Conservation (phyloP, 2,113 vertebrate species). For the Phalacrocorax pelagicus region DNA sequence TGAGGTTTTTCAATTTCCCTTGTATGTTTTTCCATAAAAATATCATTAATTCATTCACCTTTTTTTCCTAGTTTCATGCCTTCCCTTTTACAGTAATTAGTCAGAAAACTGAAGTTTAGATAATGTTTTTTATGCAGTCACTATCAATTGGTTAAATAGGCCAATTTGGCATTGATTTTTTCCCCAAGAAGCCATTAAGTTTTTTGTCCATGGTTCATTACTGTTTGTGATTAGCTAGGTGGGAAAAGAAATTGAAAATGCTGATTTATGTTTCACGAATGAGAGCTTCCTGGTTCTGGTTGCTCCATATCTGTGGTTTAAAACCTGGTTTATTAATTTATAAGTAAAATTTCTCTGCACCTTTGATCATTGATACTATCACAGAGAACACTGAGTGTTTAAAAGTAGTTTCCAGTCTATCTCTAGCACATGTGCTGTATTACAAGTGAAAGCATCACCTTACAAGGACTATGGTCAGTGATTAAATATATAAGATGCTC, state of each 20-base stretch:
- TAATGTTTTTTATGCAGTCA: not conserved
- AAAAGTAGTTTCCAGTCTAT: not conserved
- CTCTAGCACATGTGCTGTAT: not conserved
- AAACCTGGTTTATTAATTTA: constrained; percentile 32
- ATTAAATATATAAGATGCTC: not conserved
- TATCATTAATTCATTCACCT: not conserved
- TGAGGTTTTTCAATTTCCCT: not conserved
- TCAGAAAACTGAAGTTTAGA: not conserved
- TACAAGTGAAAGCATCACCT: not conserved
- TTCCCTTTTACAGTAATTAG: not conserved
- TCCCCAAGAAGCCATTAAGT: not conserved
- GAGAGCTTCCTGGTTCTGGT: constrained; percentile 32
- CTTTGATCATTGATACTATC: constrained; percentile 40
- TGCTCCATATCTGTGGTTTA: not conserved
- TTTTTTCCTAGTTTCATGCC: not conserved
- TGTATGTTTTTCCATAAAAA: not conserved
- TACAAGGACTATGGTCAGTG: not conserved
- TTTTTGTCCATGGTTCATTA: not conserved
- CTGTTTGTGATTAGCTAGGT: not conserved
- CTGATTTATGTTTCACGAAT: not conserved
- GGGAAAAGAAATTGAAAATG: not conserved
- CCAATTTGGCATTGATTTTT: not conserved
- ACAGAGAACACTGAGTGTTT: constrained; percentile 28
- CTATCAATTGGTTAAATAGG: not conserved
- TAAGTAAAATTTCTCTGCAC: not conserved